Evolutionary conservation across 1,140 invertebrate genomes (phyloP).

Genomic region (Hormaphis cornu): DNA sequence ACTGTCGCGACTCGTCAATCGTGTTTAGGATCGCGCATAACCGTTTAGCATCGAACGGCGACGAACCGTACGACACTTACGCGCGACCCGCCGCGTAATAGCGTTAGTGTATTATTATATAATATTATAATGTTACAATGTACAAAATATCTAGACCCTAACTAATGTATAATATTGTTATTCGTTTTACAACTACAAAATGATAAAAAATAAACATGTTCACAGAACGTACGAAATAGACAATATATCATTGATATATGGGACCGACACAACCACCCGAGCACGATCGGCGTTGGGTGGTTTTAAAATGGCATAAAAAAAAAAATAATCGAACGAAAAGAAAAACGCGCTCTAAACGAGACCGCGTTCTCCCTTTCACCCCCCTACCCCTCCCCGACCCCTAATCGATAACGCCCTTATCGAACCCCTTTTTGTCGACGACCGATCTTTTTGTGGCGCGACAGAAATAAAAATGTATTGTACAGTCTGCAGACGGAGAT

Average conservation of each 20-base stretch:
- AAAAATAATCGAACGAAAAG: background rate
- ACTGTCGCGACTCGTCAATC: too few relatives aligned
- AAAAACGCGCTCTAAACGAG: background rate
- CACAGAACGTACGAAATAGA: slow-evolving; percentile 34
- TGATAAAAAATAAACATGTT: slow-evolving; percentile 29
- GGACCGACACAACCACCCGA: slow-evolving; percentile 26
- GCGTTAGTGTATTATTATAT: too few relatives aligned
- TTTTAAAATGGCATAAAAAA: slow-evolving; percentile 26
- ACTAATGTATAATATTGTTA: background rate
- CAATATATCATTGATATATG: slow-evolving; percentile 35
- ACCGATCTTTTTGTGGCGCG: too few relatives aligned
- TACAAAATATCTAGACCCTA: too few relatives aligned
- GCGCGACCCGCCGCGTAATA: too few relatives aligned
- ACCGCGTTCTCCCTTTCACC: background rate
- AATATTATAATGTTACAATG: too few relatives aligned
- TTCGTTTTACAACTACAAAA: slow-evolving; percentile 4
- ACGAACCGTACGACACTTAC: too few relatives aligned
- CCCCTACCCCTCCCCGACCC: background rate
- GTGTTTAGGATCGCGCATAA: too few relatives aligned
- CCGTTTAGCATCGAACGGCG: too few relatives aligned
- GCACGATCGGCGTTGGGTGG: background rate
- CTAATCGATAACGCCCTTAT: background rate
- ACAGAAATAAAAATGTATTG: too few relatives aligned
- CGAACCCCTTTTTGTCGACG: too few relatives aligned
- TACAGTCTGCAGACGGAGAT: too few relatives aligned